Evolutionary conservation across 2,797 vertebrate genomes (phyloP).

Genomic region (Mormyrops attenuatus): DNA sequence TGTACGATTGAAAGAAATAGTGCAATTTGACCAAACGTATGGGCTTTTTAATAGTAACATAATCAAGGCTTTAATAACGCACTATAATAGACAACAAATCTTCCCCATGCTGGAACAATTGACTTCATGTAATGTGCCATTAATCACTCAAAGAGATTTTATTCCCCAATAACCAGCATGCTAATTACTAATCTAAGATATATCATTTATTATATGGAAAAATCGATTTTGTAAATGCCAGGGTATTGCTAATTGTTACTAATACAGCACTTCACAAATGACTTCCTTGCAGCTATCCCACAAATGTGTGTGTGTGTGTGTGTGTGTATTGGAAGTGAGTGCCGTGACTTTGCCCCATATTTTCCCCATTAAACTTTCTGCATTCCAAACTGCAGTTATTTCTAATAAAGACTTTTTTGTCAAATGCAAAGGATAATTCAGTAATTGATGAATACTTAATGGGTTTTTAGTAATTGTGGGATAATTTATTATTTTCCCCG

Average conservation of each 20-base stretch:
- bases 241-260: neutral
- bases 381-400: neutral
- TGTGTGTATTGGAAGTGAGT: neutral
- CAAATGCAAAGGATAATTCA: neutral
- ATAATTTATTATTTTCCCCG: neutral
- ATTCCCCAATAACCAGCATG: neutral
- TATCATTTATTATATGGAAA: neutral
- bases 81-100: neutral
- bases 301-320: neutral
- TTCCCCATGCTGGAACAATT: neutral
- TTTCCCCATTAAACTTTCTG: neutral
- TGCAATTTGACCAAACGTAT: neutral
- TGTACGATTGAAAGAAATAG: neutral
- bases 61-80: conserved; percentile 1
- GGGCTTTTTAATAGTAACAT: neutral
- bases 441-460: neutral
- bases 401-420: neutral
- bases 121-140: neutral
- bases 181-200: conserved; percentile 8
- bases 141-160: conserved; percentile 5
- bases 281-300: neutral
- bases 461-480: neutral
- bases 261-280: neutral
- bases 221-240: conserved; percentile 14
- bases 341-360: neutral